phyloP scores from a whole-genome alignment of 2,888 invertebrate species.

The Lithosia quadra region DNA sequence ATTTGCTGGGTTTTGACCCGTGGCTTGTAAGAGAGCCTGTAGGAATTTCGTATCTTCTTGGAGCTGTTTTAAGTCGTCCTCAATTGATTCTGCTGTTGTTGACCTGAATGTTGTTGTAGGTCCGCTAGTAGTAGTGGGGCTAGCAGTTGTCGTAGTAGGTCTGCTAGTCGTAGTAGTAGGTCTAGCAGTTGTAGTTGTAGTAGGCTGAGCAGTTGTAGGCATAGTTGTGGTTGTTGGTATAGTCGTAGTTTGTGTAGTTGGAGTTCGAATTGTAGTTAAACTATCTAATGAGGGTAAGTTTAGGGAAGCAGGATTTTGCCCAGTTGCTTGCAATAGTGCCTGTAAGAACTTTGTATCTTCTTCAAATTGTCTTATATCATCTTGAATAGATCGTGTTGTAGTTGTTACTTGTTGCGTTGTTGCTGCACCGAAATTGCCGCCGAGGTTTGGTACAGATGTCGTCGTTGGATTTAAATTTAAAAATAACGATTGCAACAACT shows the following conservation, averaged over 20 bases:
- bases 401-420: constrained; percentile 62
- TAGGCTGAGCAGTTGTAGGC: constrained; percentile 50
- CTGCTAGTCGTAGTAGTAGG: constrained; percentile 55
- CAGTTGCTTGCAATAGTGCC: constrained; percentile 79
- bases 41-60: constrained; percentile 79
- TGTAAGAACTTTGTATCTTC: constrained; percentile 81
- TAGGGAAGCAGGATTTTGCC: constrained; percentile 74
- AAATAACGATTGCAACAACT: constrained; percentile 72
- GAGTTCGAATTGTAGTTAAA: constrained; percentile 57
- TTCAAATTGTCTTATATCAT: constrained; percentile 80
- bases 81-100: constrained; percentile 63
- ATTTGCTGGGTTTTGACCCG: constrained; percentile 67
- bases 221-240: constrained; percentile 50
- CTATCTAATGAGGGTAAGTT: constrained; percentile 73
- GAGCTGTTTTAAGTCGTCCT: constrained; percentile 74
- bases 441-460: constrained; percentile 54
- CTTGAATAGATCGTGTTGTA: constrained; percentile 76
- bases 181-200: constrained; percentile 49
- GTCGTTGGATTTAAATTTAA: constrained; percentile 61
- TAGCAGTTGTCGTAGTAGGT: constrained; percentile 50
- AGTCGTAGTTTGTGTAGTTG: constrained; percentile 49
- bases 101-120: constrained; percentile 51
- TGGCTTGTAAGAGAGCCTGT: constrained; percentile 79
- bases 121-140: constrained; percentile 52
- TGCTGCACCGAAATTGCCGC: constrained; percentile 50